Percentiles rank a stretch among this genome's conserved stretches.
phyloP scores from a whole-genome alignment of 2,888 invertebrate genomes.

The Heliconius erato region DNA sequence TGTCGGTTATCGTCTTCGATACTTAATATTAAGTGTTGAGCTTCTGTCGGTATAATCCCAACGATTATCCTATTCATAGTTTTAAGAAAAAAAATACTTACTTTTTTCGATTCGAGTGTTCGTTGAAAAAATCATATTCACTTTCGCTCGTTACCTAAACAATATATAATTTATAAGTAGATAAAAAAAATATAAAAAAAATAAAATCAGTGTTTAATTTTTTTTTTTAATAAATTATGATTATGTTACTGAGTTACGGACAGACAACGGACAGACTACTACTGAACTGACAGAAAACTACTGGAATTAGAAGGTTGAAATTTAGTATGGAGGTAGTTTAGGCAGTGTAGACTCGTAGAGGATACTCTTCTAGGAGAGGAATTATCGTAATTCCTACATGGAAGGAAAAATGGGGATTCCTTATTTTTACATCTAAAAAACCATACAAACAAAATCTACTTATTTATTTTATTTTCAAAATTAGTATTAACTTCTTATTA shows the following conservation, averaged over 20 bases:
- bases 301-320: background rate
- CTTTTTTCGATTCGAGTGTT: background rate
- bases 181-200: background rate
- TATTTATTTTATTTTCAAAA: no score
- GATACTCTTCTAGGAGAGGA: background rate
- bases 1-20: slow-evolving; percentile 37
- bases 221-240: no score
- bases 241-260: no score
- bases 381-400: no score
- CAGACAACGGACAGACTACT: no score
- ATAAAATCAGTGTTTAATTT: no score
- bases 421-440: no score
- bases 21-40: slow-evolving; percentile 40
- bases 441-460: no score
- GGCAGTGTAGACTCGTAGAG: background rate
- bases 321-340: background rate
- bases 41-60: slow-evolving; percentile 25
- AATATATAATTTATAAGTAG: background rate
- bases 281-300: no score
- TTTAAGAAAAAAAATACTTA: background rate
- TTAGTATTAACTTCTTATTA: no score
- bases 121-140: background rate
- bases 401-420: no score
- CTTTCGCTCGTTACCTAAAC: background rate
- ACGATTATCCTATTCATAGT: background rate